Percentiles rank a stretch among this genome's conserved stretches.
Conservation (phyloP, 2,797 vertebrate genomes). For the Malurus splendens region DNA sequence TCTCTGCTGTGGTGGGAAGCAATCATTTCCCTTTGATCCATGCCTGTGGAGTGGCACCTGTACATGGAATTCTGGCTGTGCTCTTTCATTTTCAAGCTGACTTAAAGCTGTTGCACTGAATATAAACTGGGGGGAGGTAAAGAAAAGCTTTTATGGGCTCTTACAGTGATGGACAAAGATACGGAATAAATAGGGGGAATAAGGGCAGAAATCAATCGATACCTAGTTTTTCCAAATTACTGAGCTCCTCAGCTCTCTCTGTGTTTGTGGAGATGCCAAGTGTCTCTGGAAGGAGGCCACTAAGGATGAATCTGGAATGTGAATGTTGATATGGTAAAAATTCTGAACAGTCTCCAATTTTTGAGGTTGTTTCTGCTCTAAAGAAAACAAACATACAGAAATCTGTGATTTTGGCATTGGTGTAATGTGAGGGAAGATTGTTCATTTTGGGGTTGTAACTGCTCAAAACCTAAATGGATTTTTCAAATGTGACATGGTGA, state of each 20-base stretch:
- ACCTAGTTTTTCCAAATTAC: not conserved
- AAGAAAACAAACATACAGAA: conserved; percentile 3
- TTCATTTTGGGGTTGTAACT: not conserved
- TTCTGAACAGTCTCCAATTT: not conserved
- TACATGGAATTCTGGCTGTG: not conserved
- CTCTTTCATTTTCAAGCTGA: not conserved
- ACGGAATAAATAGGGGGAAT: not conserved
- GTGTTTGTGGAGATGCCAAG: not conserved
- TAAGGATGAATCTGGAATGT: not conserved
- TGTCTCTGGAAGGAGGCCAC: not conserved
- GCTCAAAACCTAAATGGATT: not conserved
- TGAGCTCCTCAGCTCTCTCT: not conserved
- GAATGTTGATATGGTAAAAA: not conserved
- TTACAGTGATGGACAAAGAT: not conserved
- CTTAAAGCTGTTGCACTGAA: not conserved
- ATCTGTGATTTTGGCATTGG: not conserved
- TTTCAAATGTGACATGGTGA: not conserved
- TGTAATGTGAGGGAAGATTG: not conserved
- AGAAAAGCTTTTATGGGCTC: not conserved
- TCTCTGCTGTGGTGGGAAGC: not conserved
- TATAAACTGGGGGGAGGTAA: not conserved
- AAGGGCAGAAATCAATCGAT: not conserved
- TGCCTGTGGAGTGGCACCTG: not conserved
- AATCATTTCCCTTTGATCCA: not conserved
- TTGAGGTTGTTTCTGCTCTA: not conserved